Evolutionary conservation across 2,113 vertebrate species (phyloP).

Genomic region (Dermatemys mawii): DNA sequence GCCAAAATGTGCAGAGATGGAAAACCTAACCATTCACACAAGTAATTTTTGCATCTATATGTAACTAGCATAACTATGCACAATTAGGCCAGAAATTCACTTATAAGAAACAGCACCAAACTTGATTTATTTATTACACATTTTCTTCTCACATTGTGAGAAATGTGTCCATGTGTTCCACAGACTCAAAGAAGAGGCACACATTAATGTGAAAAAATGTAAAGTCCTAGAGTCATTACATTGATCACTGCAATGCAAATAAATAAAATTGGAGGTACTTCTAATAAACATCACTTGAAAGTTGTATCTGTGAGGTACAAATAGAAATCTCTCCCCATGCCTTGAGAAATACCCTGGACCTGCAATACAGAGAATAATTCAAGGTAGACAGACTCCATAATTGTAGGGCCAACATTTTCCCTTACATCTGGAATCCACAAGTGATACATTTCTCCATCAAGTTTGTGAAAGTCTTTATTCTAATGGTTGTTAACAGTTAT

Average conservation of each 20-base stretch:
- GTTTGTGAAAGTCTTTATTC: not conserved
- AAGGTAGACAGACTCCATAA: fast-evolving
- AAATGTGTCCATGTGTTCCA: not conserved
- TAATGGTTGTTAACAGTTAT: not conserved
- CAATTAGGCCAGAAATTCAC: not conserved
- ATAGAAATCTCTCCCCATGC: not conserved
- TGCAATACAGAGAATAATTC: not conserved
- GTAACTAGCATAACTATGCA: not conserved
- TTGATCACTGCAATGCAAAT: fast-evolving
- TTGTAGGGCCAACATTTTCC: not conserved
- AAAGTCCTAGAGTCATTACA: not conserved
- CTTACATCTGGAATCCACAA: not conserved
- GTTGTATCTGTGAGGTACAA: not conserved
- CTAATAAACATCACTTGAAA: fast-evolving
- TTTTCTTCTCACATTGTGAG: not conserved
- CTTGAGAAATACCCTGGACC: not conserved
- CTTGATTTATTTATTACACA: not conserved
- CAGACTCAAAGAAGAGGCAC: not conserved
- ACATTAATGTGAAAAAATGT: not conserved
- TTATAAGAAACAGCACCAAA: fast-evolving
- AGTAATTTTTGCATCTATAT: not conserved
- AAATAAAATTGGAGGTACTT: not conserved
- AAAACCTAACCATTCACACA: not conserved
- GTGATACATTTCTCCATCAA: fast-evolving
- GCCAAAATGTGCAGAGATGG: not conserved